phyloP scores from a whole-genome alignment of 2,113 vertebrate genomes.

The Sciurus niger region DNA sequence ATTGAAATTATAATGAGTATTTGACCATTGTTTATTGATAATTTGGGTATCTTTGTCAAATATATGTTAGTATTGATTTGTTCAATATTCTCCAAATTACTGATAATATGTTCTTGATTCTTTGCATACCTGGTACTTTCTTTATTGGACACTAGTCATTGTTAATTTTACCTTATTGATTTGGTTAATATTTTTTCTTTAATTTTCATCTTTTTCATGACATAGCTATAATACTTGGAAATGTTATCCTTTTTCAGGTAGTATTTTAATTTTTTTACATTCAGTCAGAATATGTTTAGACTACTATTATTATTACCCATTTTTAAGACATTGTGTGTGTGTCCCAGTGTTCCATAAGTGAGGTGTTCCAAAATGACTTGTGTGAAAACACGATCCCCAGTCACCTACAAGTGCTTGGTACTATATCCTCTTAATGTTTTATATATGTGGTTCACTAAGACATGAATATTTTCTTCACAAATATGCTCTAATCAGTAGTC shows the following conservation, averaged over 20 bases:
- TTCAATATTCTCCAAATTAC: background rate
- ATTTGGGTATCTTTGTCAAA: too few species aligned
- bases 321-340: background rate
- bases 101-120: background rate
- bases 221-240: background rate
- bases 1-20: too few species aligned
- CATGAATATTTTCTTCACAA: background rate
- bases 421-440: background rate
- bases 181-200: background rate
- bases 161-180: background rate
- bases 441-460: background rate
- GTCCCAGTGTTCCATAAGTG: background rate
- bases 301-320: background rate
- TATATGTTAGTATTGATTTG: too few species aligned
- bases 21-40: too few species aligned
- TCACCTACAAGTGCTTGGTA: background rate
- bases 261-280: background rate
- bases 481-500: background rate
- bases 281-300: background rate
- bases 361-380: background rate
- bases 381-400: too few species aligned
- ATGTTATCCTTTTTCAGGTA: background rate
- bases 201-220: background rate
- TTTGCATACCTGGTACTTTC: background rate
- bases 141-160: background rate